Conservation (phyloP, 2,113 vertebrate genomes). For the Falcunculus frontatus region DNA sequence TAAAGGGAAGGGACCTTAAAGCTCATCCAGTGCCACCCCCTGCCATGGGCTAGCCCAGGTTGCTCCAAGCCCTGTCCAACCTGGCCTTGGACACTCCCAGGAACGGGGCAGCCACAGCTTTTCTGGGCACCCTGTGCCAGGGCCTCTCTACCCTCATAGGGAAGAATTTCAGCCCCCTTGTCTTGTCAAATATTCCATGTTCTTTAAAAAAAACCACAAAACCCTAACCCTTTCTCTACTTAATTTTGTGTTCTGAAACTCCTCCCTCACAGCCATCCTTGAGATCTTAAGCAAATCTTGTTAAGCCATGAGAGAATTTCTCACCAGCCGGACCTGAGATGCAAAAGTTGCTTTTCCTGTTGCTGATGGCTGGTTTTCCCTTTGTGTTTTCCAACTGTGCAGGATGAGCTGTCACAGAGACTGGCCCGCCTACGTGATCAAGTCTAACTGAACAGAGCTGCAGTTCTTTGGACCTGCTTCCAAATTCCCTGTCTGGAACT, state of each 20-base stretch:
- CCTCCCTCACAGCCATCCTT: background rate
- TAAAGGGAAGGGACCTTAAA: background rate
- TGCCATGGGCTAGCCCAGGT: accelerated
- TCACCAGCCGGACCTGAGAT: background rate
- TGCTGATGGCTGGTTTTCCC: background rate
- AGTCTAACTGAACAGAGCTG: slow-evolving; percentile 66
- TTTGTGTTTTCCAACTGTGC: background rate
- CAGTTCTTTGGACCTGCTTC: background rate
- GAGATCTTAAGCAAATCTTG: background rate
- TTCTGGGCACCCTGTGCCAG: background rate
- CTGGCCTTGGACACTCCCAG: background rate
- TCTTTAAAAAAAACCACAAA: background rate
- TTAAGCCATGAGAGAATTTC: background rate
- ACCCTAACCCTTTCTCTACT: background rate
- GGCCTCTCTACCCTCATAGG: background rate
- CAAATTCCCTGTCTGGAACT: slow-evolving; percentile 14
- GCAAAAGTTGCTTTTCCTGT: background rate
- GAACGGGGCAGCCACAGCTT: background rate
- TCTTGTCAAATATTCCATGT: background rate
- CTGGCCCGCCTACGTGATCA: slow-evolving; percentile 92
- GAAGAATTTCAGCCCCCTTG: background rate
- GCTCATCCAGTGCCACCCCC: too few species aligned
- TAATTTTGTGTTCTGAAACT: background rate
- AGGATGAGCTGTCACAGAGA: slow-evolving; percentile 94
- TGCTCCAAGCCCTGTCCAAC: accelerated